Evolutionary conservation across 35 echinoderm and acorn worm genomes (phyloP).

Genomic region (Apostichopus japonicus): DNA sequence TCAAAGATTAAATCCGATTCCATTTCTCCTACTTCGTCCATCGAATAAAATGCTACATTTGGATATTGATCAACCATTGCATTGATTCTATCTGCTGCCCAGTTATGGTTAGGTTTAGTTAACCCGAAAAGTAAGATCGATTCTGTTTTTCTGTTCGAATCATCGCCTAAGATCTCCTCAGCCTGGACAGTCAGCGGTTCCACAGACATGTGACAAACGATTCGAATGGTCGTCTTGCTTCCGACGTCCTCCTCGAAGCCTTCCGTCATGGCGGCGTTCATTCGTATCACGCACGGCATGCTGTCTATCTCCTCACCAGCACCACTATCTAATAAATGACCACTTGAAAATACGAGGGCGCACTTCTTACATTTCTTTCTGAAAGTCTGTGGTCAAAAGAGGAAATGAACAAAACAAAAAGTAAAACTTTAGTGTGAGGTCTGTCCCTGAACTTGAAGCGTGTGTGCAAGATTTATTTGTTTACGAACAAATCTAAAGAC

Average conservation of each 20-base stretch:
- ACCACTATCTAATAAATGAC: constrained; percentile 68
- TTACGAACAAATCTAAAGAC: no score
- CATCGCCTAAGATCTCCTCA: constrained; percentile 32
- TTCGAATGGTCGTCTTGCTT: constrained; percentile 77
- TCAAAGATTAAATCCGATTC: constrained; percentile 84
- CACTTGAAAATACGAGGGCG: constrained; percentile 78
- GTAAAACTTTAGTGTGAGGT: no score
- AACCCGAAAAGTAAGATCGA: constrained; percentile 71
- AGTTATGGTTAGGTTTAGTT: constrained; percentile 54
- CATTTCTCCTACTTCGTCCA: constrained; percentile 82
- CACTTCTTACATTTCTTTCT: constrained; percentile 82
- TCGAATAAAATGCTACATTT: constrained; percentile 69
- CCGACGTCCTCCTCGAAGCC: constrained; percentile 84
- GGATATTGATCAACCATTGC: constrained; percentile 59
- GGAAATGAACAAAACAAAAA: neutral
- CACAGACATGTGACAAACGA: constrained; percentile 81
- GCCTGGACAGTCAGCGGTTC: constrained; percentile 57
- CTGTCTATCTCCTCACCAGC: constrained; percentile 89
- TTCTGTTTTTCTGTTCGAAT: constrained; percentile 55
- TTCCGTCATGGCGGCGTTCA: constrained; percentile 83
- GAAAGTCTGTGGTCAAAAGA: constrained; percentile 44
- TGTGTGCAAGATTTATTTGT: no score
- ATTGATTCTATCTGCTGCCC: constrained; percentile 68
- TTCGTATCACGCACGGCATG: constrained; percentile 85
- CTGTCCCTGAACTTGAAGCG: no score